Base-by-base conservation (phyloP, 92 coral and sea anemone genomes). In the Pocillopora meandrina region DNA sequence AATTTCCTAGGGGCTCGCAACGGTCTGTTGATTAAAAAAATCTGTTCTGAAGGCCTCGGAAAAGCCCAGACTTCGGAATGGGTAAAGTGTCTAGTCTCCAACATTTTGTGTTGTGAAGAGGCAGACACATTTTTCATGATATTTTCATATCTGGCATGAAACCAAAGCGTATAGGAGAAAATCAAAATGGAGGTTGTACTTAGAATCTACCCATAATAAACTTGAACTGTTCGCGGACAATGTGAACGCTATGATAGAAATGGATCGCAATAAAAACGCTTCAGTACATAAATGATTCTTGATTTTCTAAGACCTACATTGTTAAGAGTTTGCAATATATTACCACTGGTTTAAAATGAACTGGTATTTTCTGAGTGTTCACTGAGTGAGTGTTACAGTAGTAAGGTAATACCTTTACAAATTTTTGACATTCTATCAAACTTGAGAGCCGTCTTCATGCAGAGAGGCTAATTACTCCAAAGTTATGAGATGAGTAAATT, bases 181-280 rank as follows among this genome's bases (percentile, higher is more conserved):
- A 66, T 14, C 33, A 35, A 16, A 35, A 35, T 66, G 21, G 72
- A 20, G 33, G 33, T 66, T 66, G 72, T n/a, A n/a, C n/a, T n/a
- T n/a, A n/a, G 18, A 66, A 66, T 16, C 23, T 66, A 66, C 72
- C n/a, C 72, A 18, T 66, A 14, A 66, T 23, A 14, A 66, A 66
- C 72, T 66, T 66, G 26, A 16, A 66, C 72, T 66, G 72, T 66
- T 66, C 9, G 72, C 72, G 72, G 18, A 66, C 72, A 20, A 66
- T 66, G 72, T 66, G 72, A 66, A 66, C 23, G 72, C 72, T 66
- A 15, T 66, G 72, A 66, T 13, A 66, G 72, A 66, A 66, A 66
- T 66, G 72, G 72, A 66, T 66, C 72, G 72, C 72, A 66, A n/a
- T n/a, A n/a, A n/a, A n/a, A n/a, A n/a, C n/a, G n/a, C n/a, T n/a